These are phyloP conservation scores for Epinephelus moara DNA, from an alignment of 2,113 vertebrate species.

Conservation along the genomic window DNA sequence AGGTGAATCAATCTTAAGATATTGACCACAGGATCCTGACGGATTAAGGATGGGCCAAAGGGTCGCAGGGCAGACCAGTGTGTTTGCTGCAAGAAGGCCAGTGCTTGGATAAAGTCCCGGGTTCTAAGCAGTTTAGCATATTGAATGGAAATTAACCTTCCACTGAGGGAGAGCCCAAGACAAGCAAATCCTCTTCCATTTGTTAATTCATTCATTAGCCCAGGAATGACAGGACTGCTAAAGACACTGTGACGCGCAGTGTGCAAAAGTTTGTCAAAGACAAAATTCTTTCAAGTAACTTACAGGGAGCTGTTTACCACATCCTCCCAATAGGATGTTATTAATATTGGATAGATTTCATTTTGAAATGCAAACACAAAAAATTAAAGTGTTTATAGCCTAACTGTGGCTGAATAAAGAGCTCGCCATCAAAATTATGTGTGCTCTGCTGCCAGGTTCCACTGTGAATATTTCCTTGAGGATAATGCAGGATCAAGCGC, in stretches of 20 bases:
- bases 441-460: constrained; percentile 26
- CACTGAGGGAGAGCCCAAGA: constrained; percentile 57
- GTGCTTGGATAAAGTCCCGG: constrained; percentile 61
- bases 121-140: constrained; percentile 77
- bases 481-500: constrained; percentile 47
- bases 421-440: constrained; percentile 33
- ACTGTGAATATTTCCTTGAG: constrained; percentile 49
- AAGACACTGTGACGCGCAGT: constrained; percentile 35
- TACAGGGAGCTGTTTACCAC: constrained; percentile 9
- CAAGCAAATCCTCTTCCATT: constrained; percentile 75
- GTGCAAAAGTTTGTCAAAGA: constrained; percentile 48
- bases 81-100: constrained; percentile 51
- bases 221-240: constrained; percentile 50
- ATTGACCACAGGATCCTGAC: constrained; percentile 78
- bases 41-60: constrained; percentile 74
- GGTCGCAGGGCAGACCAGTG: constrained; percentile 55
- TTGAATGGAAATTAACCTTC: constrained; percentile 81
- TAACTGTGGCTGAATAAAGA: constrained; percentile 33
- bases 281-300: constrained; percentile 23
- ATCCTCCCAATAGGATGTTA: neutral
- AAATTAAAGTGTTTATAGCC: constrained; percentile 32
- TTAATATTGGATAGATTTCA: constrained; percentile 58
- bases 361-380: constrained; percentile 57
- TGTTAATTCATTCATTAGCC: constrained; percentile 73
- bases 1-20: constrained; percentile 83